A percentile compares a stretch with the other conserved stretches of the same genome.
Evolutionary conservation across 2,888 invertebrate species (phyloP).

Genomic region (Eupithecia exiguata): DNA sequence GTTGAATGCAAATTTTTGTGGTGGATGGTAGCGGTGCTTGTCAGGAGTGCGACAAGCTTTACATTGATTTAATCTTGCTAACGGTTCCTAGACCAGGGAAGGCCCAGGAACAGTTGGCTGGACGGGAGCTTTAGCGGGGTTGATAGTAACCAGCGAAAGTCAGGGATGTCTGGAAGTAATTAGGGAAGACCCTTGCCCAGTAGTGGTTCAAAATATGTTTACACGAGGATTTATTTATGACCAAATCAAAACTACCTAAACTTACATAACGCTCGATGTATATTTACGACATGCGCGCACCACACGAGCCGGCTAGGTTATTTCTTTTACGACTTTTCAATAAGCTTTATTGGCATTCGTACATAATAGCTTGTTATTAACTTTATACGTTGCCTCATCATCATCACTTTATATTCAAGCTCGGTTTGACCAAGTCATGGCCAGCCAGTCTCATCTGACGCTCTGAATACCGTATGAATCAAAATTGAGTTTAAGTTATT

Average conservation of each 20-base stretch:
- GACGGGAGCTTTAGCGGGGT: not conserved
- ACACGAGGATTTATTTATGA: not conserved
- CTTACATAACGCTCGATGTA: not conserved
- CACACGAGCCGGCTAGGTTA: not conserved
- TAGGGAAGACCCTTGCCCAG: not conserved
- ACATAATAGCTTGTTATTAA: not conserved
- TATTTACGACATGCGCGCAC: not conserved
- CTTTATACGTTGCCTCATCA: not conserved
- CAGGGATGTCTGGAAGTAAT: not conserved
- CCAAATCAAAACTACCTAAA: not conserved
- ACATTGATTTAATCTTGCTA: not conserved
- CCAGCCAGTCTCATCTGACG: not conserved
- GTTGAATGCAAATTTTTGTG: no score
- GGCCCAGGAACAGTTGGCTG: not conserved
- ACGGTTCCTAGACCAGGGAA: no score
- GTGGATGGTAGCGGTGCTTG: no score
- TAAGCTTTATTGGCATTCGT: not conserved
- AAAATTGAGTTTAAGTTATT: conserved; percentile 4
- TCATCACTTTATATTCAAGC: not conserved
- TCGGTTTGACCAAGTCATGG: conserved; percentile 5
- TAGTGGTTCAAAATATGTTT: not conserved
- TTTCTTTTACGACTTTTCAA: not conserved
- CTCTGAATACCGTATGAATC: not conserved
- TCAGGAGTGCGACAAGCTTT: not conserved
- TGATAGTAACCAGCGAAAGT: not conserved